These are phyloP conservation scores for Drosophila tani DNA, from an alignment of 1,140 invertebrate genomes.

Conservation along the genomic window DNA sequence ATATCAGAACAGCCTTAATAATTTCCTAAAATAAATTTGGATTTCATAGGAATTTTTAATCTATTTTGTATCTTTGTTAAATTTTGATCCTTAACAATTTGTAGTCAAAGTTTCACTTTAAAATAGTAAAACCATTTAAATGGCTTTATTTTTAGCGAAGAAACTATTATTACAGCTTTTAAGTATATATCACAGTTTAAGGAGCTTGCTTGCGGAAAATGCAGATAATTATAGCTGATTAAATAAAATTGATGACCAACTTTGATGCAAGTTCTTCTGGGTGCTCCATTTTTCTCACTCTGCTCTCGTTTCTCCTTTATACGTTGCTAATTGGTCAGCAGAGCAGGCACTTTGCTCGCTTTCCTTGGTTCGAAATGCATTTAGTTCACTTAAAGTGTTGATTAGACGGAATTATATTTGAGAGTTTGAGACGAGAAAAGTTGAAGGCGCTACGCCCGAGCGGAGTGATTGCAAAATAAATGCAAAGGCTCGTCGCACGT, in stretches of 20 bases:
- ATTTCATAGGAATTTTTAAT: not conserved
- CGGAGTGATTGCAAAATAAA: constrained; percentile 69
- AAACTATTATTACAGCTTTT: too few species aligned
- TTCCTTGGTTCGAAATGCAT: constrained; percentile 45
- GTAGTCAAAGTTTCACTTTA: too few species aligned
- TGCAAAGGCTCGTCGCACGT: constrained; percentile 40
- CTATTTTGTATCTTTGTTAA: not conserved
- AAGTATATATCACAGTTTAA: too few species aligned
- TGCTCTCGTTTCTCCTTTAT: constrained; percentile 29
- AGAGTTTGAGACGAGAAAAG: constrained; percentile 20
- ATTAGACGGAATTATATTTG: constrained; percentile 46
- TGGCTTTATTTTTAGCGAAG: too few species aligned
- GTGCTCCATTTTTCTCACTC: constrained; percentile 23
- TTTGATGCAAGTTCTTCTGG: not conserved
- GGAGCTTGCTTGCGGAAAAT: too few species aligned
- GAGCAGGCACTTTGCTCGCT: constrained; percentile 36
- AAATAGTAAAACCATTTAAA: not conserved
- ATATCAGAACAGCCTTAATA: not conserved
- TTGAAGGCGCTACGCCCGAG: constrained; percentile 39
- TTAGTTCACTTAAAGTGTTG: constrained; percentile 48
- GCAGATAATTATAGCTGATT: too few species aligned
- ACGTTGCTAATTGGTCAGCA: constrained; percentile 68
- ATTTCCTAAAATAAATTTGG: not conserved
- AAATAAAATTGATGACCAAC: not conserved
- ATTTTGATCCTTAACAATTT: too few species aligned